Conservation (phyloP, 2,797 vertebrate genomes). For the Hozukius guyotensis region DNA sequence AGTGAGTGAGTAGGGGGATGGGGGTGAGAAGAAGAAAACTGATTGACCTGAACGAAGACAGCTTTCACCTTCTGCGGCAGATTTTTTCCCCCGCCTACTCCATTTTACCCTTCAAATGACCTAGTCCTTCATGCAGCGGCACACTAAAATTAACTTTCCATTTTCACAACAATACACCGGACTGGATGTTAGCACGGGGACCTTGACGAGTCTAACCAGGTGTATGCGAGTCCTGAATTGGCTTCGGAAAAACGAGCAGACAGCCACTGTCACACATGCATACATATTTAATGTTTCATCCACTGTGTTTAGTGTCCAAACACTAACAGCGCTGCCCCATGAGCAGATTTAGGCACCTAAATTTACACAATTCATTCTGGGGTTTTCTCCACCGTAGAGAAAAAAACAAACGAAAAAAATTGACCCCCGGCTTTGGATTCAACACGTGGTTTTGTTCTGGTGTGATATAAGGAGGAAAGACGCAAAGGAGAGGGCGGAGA, state of each 20-base stretch:
- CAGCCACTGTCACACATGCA: constrained; percentile 18
- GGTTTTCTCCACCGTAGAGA: not conserved
- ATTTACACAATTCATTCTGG: not conserved
- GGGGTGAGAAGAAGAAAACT: constrained; percentile 40
- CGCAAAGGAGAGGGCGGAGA: constrained; percentile 32
- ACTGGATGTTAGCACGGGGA: constrained; percentile 48
- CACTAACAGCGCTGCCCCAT: not conserved
- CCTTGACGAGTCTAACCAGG: constrained; percentile 10
- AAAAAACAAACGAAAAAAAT: not conserved
- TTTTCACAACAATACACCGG: constrained; percentile 58
- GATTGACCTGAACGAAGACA: constrained; percentile 51
- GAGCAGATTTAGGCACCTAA: not conserved
- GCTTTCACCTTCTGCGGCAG: constrained; percentile 22
- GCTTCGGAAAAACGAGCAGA: constrained; percentile 22
- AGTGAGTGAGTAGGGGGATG: constrained; percentile 1
- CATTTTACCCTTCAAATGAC: constrained; percentile 56
- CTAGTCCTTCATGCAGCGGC: constrained; percentile 46
- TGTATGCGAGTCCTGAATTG: constrained; percentile 26
- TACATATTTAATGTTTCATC: constrained; percentile 16
- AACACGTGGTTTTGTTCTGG: constrained; percentile 55
- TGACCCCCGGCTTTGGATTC: constrained; percentile 11
- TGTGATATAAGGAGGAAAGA: constrained; percentile 23
- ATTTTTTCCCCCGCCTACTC: constrained; percentile 4
- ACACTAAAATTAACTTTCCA: constrained; percentile 57
- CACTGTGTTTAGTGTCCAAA: not conserved